Percentiles rank a stretch among this genome's conserved stretches.
Conservation (phyloP, 2,888 invertebrate genomes). For the Thelaira solivaga region DNA sequence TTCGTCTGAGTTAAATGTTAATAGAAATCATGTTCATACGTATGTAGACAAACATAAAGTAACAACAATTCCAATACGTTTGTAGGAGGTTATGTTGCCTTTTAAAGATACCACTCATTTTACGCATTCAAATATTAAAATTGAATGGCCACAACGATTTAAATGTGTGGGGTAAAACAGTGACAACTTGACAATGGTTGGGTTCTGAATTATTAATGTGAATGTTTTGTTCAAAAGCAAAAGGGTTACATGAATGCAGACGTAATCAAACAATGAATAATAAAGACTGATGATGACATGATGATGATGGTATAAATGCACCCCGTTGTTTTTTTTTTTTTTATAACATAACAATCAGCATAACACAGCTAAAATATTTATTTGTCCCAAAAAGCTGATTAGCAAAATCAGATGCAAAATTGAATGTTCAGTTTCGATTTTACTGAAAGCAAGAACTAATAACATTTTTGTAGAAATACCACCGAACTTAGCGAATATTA, state of each 20-base stretch:
- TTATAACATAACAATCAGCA: too few species aligned
- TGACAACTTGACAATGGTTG: background rate
- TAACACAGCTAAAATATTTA: too few species aligned
- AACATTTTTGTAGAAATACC: too few species aligned
- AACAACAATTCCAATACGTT: background rate
- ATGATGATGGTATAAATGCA: background rate
- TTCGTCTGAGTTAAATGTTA: slow-evolving; percentile 35
- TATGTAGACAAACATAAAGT: too few species aligned
- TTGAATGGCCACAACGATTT: slow-evolving; percentile 44
- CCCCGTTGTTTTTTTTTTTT: background rate
- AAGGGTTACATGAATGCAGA: slow-evolving; percentile 1
- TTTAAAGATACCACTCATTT: slow-evolving; percentile 23
- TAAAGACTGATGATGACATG: background rate
- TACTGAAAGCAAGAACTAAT: too few species aligned
- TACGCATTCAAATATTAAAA: slow-evolving; percentile 37
- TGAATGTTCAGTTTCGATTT: too few species aligned
- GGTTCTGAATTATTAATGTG: slow-evolving; percentile 2
- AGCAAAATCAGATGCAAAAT: too few species aligned
- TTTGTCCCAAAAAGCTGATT: too few species aligned
- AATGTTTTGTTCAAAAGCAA: background rate
- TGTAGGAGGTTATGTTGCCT: slow-evolving; percentile 22
- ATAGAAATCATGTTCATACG: slow-evolving; percentile 27
- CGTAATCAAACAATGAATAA: background rate
- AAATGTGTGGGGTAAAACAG: background rate
- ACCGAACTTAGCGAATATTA: too few species aligned